Percentiles rank a stretch among this genome's conserved stretches.
These are phyloP conservation scores for Penelope pileata DNA, from an alignment of 2,113 vertebrate genomes.

Conservation along the genomic window DNA sequence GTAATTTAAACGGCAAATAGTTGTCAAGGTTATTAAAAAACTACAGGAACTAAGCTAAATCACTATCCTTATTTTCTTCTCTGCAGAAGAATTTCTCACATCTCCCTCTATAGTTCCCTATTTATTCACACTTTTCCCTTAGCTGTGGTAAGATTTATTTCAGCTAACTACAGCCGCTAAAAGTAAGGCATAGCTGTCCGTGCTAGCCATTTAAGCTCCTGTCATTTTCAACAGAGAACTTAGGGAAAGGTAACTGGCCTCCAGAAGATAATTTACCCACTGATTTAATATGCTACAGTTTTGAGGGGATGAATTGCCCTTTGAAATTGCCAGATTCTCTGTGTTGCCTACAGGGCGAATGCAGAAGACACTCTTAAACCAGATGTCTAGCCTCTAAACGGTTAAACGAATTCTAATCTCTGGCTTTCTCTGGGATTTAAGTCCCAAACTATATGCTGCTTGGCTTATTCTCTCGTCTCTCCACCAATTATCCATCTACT, in stretches of 20 bases:
- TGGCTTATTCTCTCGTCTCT: background rate
- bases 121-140: background rate
- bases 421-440: background rate
- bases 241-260: background rate
- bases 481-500: background rate
- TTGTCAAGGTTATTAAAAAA: slow-evolving; percentile 31
- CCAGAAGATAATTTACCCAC: background rate
- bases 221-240: background rate
- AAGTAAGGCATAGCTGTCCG: background rate
- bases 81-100: background rate
- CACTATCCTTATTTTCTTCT: background rate
- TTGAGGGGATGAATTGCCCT: background rate
- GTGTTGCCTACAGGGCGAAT: background rate
- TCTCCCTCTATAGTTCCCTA: background rate
- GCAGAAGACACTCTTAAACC: background rate
- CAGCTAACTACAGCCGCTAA: background rate
- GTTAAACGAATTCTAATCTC: background rate
- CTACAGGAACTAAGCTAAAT: slow-evolving; percentile 28
- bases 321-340: background rate
- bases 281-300: background rate
- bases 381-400: background rate
- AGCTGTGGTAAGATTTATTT: background rate
- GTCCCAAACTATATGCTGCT: background rate
- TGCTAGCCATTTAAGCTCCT: background rate
- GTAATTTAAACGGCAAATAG: slow-evolving; percentile 23